Evolutionary conservation across 2,113 vertebrate genomes (phyloP).

Genomic region (Vanacampus margaritifer): DNA sequence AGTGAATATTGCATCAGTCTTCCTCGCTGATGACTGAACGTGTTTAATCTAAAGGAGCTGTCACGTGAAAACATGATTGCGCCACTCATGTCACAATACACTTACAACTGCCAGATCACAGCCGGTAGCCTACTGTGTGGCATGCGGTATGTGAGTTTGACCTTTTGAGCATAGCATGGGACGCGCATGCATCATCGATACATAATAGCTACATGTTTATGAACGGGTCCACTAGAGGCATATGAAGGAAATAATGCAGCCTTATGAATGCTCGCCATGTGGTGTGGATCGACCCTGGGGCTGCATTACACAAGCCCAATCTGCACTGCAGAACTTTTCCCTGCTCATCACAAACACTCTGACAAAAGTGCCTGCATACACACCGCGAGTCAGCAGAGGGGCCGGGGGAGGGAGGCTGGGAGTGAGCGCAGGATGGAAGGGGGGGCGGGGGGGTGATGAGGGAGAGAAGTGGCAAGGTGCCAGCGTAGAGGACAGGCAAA

Average conservation of each 20-base stretch:
- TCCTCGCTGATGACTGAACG: conserved; percentile 24
- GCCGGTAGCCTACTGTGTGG: background rate
- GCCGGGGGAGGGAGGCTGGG: background rate
- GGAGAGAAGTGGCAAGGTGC: conserved; percentile 45
- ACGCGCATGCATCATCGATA: background rate
- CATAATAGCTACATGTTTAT: background rate
- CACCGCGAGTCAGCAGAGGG: conserved; percentile 43
- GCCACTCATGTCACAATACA: conserved; percentile 12
- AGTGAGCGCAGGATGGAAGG: conserved; percentile 7
- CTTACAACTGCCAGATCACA: conserved; percentile 23
- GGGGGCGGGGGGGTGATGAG: conserved; percentile 10
- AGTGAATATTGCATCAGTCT: conserved; percentile 12
- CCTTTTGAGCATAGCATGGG: conserved; percentile 20
- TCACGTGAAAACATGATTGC: conserved; percentile 17
- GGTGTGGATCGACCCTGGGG: conserved; percentile 18
- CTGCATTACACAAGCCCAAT: conserved; percentile 34
- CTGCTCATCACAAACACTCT: conserved; percentile 58
- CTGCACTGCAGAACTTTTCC: conserved; percentile 77
- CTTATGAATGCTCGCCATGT: conserved; percentile 33
- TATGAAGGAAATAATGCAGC: conserved; percentile 8
- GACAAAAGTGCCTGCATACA: conserved; percentile 66
- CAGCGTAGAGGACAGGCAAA: conserved; percentile 56
- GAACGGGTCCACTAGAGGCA: background rate
- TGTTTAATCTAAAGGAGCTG: conserved; percentile 21
- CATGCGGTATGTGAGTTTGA: conserved; percentile 24